phyloP scores from a whole-genome alignment of 2,888 invertebrate genomes.

The Epinotia ramella region DNA sequence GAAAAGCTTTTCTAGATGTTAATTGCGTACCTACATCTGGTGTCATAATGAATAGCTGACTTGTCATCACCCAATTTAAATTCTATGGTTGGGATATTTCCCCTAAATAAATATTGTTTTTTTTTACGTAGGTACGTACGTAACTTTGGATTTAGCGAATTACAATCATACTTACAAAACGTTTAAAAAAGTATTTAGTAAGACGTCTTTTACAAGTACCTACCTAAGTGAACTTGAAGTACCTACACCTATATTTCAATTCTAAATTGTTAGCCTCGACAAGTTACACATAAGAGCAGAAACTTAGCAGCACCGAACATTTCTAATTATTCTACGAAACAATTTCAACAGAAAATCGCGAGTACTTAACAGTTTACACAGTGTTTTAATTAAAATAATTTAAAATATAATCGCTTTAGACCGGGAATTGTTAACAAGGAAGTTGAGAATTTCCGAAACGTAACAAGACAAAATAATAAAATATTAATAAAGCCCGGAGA shows the following conservation, averaged over 20 bases:
- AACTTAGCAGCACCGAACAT: conserved; percentile 48
- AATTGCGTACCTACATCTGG: neutral
- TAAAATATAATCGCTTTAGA: conserved; percentile 85
- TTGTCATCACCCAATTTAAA: too few species aligned
- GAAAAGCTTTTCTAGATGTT: too few species aligned
- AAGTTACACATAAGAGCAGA: conserved; percentile 25
- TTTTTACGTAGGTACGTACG: too few species aligned
- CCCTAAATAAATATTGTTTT: too few species aligned
- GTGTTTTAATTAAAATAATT: conserved; percentile 85
- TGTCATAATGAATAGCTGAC: too few species aligned
- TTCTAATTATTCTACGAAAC: conserved; percentile 63
- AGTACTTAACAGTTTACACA: conserved; percentile 74
- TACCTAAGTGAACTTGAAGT: neutral
- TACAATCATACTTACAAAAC: too few species aligned
- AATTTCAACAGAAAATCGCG: conserved; percentile 56
- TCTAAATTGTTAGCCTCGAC: conserved; percentile 1
- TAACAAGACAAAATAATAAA: conserved; percentile 85
- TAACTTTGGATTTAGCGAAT: too few species aligned
- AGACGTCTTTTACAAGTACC: neutral
- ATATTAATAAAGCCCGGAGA: conserved; percentile 84
- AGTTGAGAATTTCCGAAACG: conserved; percentile 79
- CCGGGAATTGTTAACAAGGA: conserved; percentile 79
- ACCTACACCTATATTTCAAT: neutral
- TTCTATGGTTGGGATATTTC: too few species aligned
- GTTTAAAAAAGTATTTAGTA: too few species aligned